These are phyloP conservation scores for Drosophila yooni DNA, from an alignment of 2,888 invertebrate species.

Conservation along the genomic window DNA sequence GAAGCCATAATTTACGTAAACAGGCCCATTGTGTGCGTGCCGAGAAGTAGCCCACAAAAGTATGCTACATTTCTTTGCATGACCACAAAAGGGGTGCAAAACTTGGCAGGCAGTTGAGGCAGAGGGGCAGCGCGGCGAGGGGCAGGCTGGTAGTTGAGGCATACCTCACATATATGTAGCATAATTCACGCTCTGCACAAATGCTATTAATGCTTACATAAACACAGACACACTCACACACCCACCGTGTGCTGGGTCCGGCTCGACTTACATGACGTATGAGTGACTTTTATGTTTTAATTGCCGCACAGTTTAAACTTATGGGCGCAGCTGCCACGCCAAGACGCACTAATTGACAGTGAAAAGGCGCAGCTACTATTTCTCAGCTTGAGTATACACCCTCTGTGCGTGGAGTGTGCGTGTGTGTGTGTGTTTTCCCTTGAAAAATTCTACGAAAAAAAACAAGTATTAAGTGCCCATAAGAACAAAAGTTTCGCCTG, in stretches of 20 bases:
- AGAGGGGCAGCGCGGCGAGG: not conserved
- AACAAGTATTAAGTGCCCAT: slow-evolving; percentile 2
- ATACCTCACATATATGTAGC: slow-evolving; percentile 54
- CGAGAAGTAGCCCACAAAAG: slow-evolving; percentile 50
- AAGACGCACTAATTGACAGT: slow-evolving; percentile 74
- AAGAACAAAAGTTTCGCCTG: slow-evolving; percentile 6
- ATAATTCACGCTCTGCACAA: slow-evolving; percentile 68
- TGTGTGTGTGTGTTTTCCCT: not conserved
- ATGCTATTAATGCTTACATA: slow-evolving; percentile 63
- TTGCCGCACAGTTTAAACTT: slow-evolving; percentile 69
- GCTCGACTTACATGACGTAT: slow-evolving; percentile 67
- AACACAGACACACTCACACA: slow-evolving; percentile 13
- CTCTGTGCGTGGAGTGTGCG: not conserved
- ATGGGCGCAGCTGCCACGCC: slow-evolving; percentile 57
- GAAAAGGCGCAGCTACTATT: slow-evolving; percentile 26
- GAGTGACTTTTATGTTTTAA: slow-evolving; percentile 81
- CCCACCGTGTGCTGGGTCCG: slow-evolving; percentile 6
- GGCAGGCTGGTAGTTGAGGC: slow-evolving; percentile 20
- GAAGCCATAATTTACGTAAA: slow-evolving; percentile 10
- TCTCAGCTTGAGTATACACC: not conserved
- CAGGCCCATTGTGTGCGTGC: slow-evolving; percentile 30
- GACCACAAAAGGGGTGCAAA: slow-evolving; percentile 30
- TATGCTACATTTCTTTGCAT: slow-evolving; percentile 62
- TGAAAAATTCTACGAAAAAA: not conserved
- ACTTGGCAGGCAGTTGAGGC: slow-evolving; percentile 22